Evolutionary conservation across 53 echinoderm and acorn worm species (phyloP).

Genomic region (Paracentrotus lividus): DNA sequence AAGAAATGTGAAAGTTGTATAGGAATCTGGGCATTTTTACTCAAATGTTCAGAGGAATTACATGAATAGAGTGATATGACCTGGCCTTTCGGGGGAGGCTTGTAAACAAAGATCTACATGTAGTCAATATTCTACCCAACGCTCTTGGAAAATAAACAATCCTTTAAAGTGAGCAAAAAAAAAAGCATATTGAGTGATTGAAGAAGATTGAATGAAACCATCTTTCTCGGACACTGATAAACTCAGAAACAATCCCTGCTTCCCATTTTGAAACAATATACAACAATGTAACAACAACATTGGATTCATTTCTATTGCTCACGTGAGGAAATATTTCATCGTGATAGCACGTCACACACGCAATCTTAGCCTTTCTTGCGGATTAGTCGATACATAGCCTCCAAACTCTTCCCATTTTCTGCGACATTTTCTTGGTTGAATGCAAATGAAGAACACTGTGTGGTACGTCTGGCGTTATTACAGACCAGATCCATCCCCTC

Average conservation of each 20-base stretch:
- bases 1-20: too few relatives aligned
- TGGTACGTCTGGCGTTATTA: not conserved
- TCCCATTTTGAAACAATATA: not conserved
- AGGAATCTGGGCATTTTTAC: too few relatives aligned
- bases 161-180: not conserved
- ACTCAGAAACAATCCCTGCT: not conserved
- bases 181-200: slow-evolving; percentile 12
- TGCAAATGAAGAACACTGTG: slow-evolving; percentile 7
- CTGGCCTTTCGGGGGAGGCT: too few relatives aligned
- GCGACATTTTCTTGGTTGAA: not conserved
- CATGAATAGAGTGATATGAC: too few relatives aligned
- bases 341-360: not conserved
- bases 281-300: not conserved
- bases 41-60: too few relatives aligned
- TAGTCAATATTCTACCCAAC: not conserved
- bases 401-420: not conserved
- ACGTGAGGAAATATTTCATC: not conserved
- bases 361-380: not conserved
- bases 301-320: not conserved
- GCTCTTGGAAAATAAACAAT: not conserved
- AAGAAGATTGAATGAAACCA: not conserved
- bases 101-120: not conserved
- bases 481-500: slow-evolving; percentile 7
- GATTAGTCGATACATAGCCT: not conserved
- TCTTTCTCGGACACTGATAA: not conserved